Evolutionary conservation across 2,797 vertebrate species (phyloP), one percentile per base, ranked within the genome.

Genomic region (Spheniscus humboldti): DNA sequence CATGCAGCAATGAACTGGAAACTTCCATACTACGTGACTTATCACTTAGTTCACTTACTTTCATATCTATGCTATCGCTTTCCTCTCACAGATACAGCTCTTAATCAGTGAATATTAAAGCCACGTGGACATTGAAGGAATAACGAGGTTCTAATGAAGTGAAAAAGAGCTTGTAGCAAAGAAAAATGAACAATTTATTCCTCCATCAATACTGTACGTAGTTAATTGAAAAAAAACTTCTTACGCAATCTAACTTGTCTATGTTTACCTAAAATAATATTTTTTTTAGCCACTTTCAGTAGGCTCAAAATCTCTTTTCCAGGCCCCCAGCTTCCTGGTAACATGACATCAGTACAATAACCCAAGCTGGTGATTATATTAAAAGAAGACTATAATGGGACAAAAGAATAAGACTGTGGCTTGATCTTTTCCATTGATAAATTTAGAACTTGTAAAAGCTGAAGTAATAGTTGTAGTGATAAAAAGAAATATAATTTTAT

Each of bases 401-500:
- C 91, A 90, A 94, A 97, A 83, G 86, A 96, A 64, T 64, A 92
- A 95, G 73, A 31, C 50, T 91, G 30, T 76, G 68, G 45, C 93
- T 97, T 96, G 88, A 96, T 97, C 73, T 97, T 97, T 96, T 96
- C 96, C 53, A 86, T 95, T 97, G 92, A 87, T 97, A 97, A 97
- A 97, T 98, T 96, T 97, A 97, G 98, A 97, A 94, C 87, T 75
- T 88, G 78, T 86, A 94, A 94, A 95, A 97, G 71, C 30, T 93
- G 71, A 96, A 91, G 94, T 96, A 97, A 97, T 94, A 80, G 89
- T 96, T 95, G 90, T 83, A 73, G 71, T 92, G 72, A 73, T 94
- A 68, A 96, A 97, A 96, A 95, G 96, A 94, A 96, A 86, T 79
- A 67, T 64, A 91, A 88, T 91, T 95, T 93, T 95, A 76, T 95